Percentiles rank a stretch among this genome's conserved stretches.
Conservation (phyloP, 2,888 invertebrate genomes). For the Taphrorychus bicolor region DNA sequence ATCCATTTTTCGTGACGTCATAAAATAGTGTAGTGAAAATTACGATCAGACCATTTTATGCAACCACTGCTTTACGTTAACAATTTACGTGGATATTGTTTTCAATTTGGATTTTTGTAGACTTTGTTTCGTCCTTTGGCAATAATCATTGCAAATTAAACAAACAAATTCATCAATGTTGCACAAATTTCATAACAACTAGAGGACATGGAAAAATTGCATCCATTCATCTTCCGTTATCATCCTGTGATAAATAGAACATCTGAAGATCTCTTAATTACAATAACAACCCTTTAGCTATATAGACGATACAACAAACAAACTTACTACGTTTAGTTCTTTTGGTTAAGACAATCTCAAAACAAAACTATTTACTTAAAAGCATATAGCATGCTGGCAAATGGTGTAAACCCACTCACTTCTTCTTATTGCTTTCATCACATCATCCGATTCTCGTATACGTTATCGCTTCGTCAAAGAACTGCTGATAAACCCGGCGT, state of each 20-base stretch:
- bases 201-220: neutral
- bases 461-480: slow-evolving; percentile 10
- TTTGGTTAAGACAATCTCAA: neutral
- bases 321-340: neutral
- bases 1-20: too few relatives aligned
- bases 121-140: neutral
- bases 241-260: neutral
- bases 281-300: neutral
- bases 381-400: too few relatives aligned
- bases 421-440: neutral
- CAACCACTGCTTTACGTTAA: neutral
- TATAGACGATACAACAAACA: neutral
- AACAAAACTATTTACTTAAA: neutral
- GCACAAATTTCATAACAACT: neutral
- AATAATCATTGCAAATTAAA: neutral
- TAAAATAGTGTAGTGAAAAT: too few relatives aligned
- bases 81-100: neutral
- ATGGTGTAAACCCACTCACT: neutral
- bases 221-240: neutral
- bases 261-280: neutral
- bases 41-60: too few relatives aligned
- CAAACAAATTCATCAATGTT: neutral
- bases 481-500: neutral
- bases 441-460: neutral
- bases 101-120: neutral